phyloP scores from a whole-genome alignment of 2,113 vertebrate genomes.

The Peromyscus maniculatus region DNA sequence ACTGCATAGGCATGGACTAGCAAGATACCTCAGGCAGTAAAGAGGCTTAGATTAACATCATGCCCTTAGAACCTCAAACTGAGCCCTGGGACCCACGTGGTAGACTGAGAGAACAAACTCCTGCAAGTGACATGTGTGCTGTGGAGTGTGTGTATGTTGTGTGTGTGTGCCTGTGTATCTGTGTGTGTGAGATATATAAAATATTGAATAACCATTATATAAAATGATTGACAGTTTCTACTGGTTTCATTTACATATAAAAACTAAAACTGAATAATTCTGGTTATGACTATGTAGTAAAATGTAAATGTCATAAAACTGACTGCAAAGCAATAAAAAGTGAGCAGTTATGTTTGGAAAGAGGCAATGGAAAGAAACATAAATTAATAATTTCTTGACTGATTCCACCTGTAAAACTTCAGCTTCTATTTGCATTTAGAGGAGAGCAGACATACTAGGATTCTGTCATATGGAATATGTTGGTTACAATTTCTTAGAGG shows the following conservation, averaged over 20 bases:
- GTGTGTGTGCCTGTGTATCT: neutral
- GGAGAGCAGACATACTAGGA: neutral
- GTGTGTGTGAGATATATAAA: neutral
- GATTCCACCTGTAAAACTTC: neutral
- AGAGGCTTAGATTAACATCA: too few species aligned
- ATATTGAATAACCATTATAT: neutral
- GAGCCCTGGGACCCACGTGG: too few species aligned
- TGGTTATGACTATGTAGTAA: neutral
- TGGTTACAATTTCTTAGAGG: neutral
- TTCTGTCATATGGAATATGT: neutral
- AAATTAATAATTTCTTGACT: neutral
- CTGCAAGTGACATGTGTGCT: neutral
- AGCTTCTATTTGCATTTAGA: neutral
- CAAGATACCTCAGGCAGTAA: too few species aligned
- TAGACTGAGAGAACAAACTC: neutral
- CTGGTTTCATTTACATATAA: constrained; percentile 39
- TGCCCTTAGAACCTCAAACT: neutral
- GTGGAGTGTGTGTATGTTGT: neutral
- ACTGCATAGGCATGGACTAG: neutral
- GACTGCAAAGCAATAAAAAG: neutral
- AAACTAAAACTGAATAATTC: constrained; percentile 11
- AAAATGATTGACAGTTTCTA: neutral
- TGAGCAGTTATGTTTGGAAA: neutral
- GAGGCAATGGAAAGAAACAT: neutral
- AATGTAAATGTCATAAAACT: neutral